Conservation (phyloP, 2,113 vertebrate genomes). For the Dissostichus mawsoni region DNA sequence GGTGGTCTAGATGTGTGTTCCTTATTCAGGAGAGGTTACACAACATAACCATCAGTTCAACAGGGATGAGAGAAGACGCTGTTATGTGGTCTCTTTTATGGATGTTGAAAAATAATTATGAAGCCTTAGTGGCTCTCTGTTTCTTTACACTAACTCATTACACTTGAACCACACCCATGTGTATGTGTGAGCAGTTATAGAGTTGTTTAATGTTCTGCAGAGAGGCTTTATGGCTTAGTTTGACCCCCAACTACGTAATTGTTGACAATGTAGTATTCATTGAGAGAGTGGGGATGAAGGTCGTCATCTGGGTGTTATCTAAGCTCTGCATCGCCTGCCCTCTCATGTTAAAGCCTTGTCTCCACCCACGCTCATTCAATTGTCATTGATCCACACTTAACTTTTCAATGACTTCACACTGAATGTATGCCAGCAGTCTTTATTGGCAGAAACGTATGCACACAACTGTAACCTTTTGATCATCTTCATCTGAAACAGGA, state of each 20-base stretch:
- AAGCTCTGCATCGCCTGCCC: conserved; percentile 21
- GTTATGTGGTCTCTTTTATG: conserved; percentile 50
- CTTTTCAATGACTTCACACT: conserved; percentile 34
- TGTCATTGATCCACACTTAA: conserved; percentile 67
- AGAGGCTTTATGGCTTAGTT: background rate
- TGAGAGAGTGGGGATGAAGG: conserved; percentile 53
- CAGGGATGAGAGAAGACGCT: conserved; percentile 35
- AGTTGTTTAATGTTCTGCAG: background rate
- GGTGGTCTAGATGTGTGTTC: conserved; percentile 3
- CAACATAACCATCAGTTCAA: conserved; percentile 54
- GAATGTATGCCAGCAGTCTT: conserved; percentile 6
- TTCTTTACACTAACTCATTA: conserved; percentile 31
- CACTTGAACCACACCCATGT: conserved; percentile 13
- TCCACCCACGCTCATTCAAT: conserved; percentile 48
- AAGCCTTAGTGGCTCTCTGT: conserved; percentile 25
- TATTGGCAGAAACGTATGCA: background rate
- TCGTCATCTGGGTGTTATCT: conserved; percentile 33
- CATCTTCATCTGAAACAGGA: background rate
- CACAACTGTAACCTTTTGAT: background rate
- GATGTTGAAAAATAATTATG: conserved; percentile 59
- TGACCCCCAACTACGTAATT: conserved; percentile 22
- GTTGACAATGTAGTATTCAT: conserved; percentile 45
- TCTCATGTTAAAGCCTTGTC: conserved; percentile 16
- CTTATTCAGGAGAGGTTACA: conserved; percentile 52
- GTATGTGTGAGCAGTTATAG: background rate